These are phyloP conservation scores for Drosophila phalerata DNA, from an alignment of 2,888 invertebrate genomes.

Conservation along the genomic window DNA sequence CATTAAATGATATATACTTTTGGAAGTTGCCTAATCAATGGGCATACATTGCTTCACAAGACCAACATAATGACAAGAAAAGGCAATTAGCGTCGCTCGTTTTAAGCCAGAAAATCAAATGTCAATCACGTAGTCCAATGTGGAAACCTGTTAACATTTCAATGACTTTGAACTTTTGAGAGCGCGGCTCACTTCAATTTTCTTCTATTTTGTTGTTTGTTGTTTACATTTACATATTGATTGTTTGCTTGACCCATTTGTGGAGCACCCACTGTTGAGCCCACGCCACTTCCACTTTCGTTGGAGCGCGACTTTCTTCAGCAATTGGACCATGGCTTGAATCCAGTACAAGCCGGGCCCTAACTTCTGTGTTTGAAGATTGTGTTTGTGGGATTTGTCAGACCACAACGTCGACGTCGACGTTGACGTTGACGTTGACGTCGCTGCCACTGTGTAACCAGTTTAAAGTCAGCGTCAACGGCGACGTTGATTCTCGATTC, in stretches of 20 bases:
- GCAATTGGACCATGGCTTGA: conserved; percentile 30
- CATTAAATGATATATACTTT: not conserved
- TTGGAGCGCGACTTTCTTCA: conserved; percentile 70
- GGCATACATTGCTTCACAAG: conserved; percentile 30
- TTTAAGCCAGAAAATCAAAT: conserved; percentile 60
- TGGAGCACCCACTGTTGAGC: conserved; percentile 52
- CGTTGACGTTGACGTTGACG: no score
- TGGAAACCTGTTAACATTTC: conserved; percentile 75
- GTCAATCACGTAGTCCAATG: conserved; percentile 66
- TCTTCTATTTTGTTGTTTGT: conserved; percentile 8
- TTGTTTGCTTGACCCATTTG: conserved; percentile 75
- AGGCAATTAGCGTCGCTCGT: conserved; percentile 60
- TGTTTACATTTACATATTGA: conserved; percentile 68
- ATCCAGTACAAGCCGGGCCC: conserved; percentile 19
- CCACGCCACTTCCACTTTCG: conserved; percentile 80
- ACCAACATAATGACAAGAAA: conserved; percentile 52
- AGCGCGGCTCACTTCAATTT: conserved; percentile 22
- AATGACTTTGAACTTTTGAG: conserved; percentile 78
- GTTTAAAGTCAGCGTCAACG: conserved; percentile 49
- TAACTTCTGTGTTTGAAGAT: conserved; percentile 1
- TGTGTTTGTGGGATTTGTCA: conserved; percentile 30
- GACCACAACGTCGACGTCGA: conserved; percentile 8
- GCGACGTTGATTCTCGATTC: conserved; percentile 58
- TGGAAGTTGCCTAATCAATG: conserved; percentile 41
- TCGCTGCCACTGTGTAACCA: conserved; percentile 51